Evolutionary conservation across 2,113 vertebrate species (phyloP).

Genomic region (Sterrhoptilus dennistouni): DNA sequence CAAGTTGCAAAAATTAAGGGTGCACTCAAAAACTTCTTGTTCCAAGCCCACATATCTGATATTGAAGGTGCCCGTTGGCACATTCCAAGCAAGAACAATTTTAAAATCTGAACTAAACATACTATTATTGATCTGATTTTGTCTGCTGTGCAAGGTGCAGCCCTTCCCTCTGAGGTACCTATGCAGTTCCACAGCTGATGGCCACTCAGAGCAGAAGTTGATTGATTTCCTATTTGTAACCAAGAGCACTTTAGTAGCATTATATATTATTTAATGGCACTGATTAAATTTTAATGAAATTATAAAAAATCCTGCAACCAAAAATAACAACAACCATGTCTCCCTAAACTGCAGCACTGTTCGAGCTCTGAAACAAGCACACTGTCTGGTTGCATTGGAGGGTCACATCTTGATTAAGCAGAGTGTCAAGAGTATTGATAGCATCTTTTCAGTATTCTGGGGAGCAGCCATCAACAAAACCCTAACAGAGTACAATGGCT

Average conservation of each 20-base stretch:
- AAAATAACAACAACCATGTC: not conserved
- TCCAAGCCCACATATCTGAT: not conserved
- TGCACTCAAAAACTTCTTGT: conserved; percentile 2
- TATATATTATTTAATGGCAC: conserved; percentile 49
- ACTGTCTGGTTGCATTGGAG: conserved; percentile 10
- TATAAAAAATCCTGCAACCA: not conserved
- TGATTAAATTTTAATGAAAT: conserved; percentile 63
- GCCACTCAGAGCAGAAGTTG: conserved; percentile 40
- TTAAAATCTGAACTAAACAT: conserved; percentile 11
- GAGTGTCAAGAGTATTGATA: conserved; percentile 62
- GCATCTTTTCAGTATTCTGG: conserved; percentile 43
- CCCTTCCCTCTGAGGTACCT: not conserved
- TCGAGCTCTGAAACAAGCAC: conserved; percentile 33
- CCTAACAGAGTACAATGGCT: not conserved
- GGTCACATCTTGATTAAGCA: conserved; percentile 68
- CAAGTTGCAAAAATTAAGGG: not conserved
- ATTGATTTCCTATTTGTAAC: conserved; percentile 67
- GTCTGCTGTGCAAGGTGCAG: conserved; percentile 53
- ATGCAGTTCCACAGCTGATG: not conserved
- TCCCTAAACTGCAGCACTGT: not conserved
- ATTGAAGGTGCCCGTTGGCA: not conserved
- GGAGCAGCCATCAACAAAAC: conserved; percentile 21
- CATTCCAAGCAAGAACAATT: conserved; percentile 33
- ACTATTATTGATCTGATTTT: conserved; percentile 41
- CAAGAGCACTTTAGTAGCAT: conserved; percentile 16